Conservation (phyloP, 2,113 vertebrate species). For the Charina bottae region DNA sequence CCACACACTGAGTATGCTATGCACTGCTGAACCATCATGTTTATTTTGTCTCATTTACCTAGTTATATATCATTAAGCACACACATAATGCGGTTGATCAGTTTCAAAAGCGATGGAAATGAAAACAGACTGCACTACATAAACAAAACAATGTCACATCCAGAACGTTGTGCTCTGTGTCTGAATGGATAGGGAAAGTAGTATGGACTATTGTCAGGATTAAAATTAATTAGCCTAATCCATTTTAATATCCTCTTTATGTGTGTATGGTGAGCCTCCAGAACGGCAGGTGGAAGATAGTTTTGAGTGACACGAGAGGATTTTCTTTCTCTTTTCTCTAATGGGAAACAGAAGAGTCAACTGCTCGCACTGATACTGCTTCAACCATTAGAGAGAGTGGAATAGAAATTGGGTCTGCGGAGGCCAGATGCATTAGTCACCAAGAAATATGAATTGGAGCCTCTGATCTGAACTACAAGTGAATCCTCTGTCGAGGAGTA, state of each 20-base stretch:
- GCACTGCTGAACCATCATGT: constrained; percentile 70
- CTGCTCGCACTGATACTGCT: constrained; percentile 68
- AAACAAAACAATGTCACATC: constrained; percentile 58
- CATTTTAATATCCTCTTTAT: constrained; percentile 84
- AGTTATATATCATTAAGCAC: constrained; percentile 63
- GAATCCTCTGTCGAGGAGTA: constrained; percentile 78
- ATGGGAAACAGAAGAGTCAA: constrained; percentile 78
- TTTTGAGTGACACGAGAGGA: constrained; percentile 70
- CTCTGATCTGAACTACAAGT: constrained; percentile 81
- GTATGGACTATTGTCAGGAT: constrained; percentile 69
- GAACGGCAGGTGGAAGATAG: constrained; percentile 82
- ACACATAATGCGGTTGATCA: constrained; percentile 67
- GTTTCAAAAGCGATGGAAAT: constrained; percentile 53
- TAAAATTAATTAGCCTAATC: constrained; percentile 87
- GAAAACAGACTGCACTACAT: constrained; percentile 57
- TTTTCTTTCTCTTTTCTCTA: constrained; percentile 66
- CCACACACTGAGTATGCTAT: constrained; percentile 64
- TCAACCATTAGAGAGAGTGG: constrained; percentile 74
- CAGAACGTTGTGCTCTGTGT: constrained; percentile 53
- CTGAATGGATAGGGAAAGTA: constrained; percentile 66
- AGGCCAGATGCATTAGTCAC: constrained; percentile 80
- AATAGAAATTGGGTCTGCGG: constrained; percentile 78
- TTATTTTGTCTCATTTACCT: constrained; percentile 66
- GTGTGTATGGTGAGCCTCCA: constrained; percentile 71
- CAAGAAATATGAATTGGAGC: constrained; percentile 73